Evolutionary conservation across 1,140 invertebrate genomes (phyloP), one percentile per base, ranked within the genome.

Genomic region (Drosophila rhopaloa): DNA sequence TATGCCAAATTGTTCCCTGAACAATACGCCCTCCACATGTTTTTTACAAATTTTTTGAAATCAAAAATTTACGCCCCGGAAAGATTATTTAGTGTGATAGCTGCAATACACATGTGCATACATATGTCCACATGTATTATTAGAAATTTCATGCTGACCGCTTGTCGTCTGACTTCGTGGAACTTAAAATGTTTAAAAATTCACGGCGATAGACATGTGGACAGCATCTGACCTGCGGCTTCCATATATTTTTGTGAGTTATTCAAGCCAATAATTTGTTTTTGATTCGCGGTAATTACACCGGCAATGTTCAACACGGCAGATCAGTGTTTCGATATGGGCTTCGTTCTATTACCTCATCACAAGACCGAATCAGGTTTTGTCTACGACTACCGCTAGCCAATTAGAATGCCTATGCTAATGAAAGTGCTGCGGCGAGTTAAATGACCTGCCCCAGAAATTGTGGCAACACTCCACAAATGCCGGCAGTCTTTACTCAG

Each of bases 361-460:
- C 79, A 68, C 51, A 40, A 43, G 51, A 8, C 16, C n/a, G 40
- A 53, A 50, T 51, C 46, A 35, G 72, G 48, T 46, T 56, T 63
- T 61, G 37, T 59, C 66, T 71, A 50, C 65, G 7, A 19, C 14
- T 46, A 53, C 58, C 70, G 59, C 50, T 75, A 58, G 40, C 46
- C 63, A 68, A 58, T 86, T 86, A 86, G 83, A 79, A 76, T 62
- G 44, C 24, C 40, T 14, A 62, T 86, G 82, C 56, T 86, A 86
- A 86, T 79, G 77, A 79, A 62, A 79, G 83, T 86, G 62, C 16
- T 19, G 40, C 27, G 32, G 27, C 53, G 79, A 40, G 83, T 88
- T 88, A 88, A 86, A 86, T 86, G 82, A 88, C 83, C 82, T 79
- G 76, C 29, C 57, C 59, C 53, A 70, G 60, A 82, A 61, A 59